Conservation (phyloP, 2,797 vertebrate species). For the Falco biarmicus region DNA sequence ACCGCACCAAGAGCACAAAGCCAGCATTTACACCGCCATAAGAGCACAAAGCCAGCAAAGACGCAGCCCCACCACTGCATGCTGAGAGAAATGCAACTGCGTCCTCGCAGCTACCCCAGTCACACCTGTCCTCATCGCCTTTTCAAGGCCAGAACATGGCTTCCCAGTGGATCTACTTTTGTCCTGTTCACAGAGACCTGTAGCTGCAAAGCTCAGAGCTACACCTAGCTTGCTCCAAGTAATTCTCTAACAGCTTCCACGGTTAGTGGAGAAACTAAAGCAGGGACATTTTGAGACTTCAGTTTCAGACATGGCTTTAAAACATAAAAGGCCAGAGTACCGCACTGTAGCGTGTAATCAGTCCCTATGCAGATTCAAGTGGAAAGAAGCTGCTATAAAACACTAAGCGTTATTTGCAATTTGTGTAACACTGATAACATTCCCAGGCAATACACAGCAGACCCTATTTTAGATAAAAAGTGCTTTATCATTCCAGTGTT, state of each 20-base stretch:
- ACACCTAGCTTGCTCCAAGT: background rate
- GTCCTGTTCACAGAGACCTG: background rate
- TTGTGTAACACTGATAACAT: background rate
- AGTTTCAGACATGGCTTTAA: background rate
- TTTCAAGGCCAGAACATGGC: background rate
- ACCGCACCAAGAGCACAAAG: background rate
- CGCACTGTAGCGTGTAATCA: background rate
- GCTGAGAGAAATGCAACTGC: fast-evolving
- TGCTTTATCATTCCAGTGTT: background rate
- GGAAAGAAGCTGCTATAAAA: background rate
- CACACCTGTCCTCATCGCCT: background rate
- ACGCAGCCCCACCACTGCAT: fast-evolving
- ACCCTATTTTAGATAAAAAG: conserved; percentile 16
- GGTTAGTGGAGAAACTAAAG: background rate
- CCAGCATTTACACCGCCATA: background rate
- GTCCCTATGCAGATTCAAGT: background rate
- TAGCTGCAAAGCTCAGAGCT: background rate
- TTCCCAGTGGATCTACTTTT: background rate
- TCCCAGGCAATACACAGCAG: conserved; percentile 7
- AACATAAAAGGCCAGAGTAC: background rate
- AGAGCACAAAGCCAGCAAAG: background rate
- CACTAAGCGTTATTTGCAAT: background rate
- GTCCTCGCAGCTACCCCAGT: background rate
- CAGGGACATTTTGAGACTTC: background rate
- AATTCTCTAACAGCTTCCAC: background rate